phyloP scores from a whole-genome alignment of 2,113 vertebrate species.

The Talpa occidentalis region DNA sequence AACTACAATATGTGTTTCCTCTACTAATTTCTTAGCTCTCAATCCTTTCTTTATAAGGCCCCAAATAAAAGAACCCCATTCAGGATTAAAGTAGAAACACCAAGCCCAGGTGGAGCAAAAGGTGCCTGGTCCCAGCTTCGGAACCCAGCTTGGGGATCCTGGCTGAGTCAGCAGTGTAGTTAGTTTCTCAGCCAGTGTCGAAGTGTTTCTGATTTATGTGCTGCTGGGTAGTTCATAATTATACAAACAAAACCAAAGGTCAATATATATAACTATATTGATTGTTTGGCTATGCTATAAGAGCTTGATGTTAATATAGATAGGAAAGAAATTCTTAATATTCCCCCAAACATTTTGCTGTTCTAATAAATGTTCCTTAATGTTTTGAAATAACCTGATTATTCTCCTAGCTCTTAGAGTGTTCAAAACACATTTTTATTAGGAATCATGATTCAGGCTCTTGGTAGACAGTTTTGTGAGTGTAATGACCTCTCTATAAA shows the following conservation, averaged over 20 bases:
- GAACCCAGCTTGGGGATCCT: not conserved
- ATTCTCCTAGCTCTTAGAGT: not conserved
- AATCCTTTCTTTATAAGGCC: not conserved
- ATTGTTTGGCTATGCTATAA: not conserved
- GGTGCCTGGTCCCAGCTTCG: not conserved
- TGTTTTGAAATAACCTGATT: constrained; percentile 51
- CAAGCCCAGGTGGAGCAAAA: not conserved
- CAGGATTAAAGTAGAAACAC: not conserved
- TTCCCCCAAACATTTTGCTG: constrained; percentile 27
- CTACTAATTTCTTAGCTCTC: not conserved
- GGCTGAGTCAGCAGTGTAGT: not conserved
- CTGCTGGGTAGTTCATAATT: constrained; percentile 44
- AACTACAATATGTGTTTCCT: not conserved
- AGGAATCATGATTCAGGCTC: constrained; percentile 1
- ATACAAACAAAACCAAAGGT: constrained; percentile 5
- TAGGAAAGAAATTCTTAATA: constrained; percentile 36
- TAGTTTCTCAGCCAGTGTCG: not conserved
- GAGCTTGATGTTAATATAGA: constrained; percentile 32
- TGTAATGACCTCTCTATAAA: not conserved
- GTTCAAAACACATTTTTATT: constrained; percentile 48
- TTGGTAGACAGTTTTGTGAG: constrained; percentile 37
- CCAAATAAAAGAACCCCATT: not conserved
- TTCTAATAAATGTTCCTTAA: constrained; percentile 36
- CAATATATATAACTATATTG: constrained; percentile 16
- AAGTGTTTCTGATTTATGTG: not conserved